A percentile compares a stretch with the other conserved stretches of the same genome.
phyloP scores from a whole-genome alignment of 2,888 invertebrate genomes.

The Glomeris marginata region DNA sequence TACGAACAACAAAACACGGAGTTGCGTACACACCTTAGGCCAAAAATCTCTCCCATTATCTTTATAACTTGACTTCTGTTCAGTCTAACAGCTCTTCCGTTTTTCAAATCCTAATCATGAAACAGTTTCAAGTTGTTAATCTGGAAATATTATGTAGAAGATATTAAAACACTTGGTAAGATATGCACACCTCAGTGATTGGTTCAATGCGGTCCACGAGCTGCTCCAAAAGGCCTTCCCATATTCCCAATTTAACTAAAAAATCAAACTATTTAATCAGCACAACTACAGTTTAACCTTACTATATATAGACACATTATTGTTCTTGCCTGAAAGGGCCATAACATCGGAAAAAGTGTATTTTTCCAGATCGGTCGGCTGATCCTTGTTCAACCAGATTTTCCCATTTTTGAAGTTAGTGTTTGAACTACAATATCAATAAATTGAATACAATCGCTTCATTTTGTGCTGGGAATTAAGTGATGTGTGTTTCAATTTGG shows the following conservation, averaged over 20 bases:
- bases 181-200: constrained; percentile 43
- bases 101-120: constrained; percentile 47
- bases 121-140: neutral
- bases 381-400: constrained; percentile 38
- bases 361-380: constrained; percentile 52
- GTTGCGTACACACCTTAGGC: constrained; percentile 41
- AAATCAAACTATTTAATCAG: constrained; percentile 7
- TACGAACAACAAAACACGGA: neutral
- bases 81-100: constrained; percentile 52
- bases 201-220: constrained; percentile 70
- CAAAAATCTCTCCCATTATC: constrained; percentile 76
- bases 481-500: constrained; percentile 27
- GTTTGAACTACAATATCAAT: too few species aligned
- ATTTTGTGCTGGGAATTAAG: too few species aligned
- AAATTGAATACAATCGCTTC: too few species aligned
- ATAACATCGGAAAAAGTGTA: constrained; percentile 92
- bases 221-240: constrained; percentile 73
- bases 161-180: neutral
- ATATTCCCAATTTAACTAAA: constrained; percentile 75
- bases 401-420: constrained; percentile 30
- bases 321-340: constrained; percentile 48
- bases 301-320: constrained; percentile 1
- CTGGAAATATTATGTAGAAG: too few species aligned
- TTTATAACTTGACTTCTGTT: constrained; percentile 53
- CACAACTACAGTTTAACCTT: neutral